Percentiles rank a stretch among this genome's conserved stretches.
These are phyloP conservation scores for Andrena camellia DNA, from an alignment of 2,888 invertebrate species.

Conservation along the genomic window DNA sequence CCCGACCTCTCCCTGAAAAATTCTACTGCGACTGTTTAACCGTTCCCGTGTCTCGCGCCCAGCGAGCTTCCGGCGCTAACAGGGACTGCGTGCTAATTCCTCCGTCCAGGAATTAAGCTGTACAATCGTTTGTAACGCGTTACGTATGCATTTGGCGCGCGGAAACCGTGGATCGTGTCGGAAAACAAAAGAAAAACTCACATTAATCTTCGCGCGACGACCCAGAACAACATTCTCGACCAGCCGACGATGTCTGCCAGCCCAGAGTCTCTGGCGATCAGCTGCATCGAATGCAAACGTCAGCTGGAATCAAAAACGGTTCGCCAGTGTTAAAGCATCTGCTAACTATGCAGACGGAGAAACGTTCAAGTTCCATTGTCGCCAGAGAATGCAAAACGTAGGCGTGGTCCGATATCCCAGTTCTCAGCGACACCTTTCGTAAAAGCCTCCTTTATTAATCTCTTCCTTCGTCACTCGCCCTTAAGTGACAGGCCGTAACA, in stretches of 20 bases:
- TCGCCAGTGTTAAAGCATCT: too few relatives aligned
- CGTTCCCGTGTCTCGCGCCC: not conserved
- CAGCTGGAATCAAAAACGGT: too few relatives aligned
- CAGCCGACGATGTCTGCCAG: constrained; percentile 24
- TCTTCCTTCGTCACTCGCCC: constrained; percentile 23
- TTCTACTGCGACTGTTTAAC: constrained; percentile 1
- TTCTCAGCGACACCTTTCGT: constrained; percentile 3
- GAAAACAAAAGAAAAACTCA: not conserved
- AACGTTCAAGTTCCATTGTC: constrained; percentile 9
- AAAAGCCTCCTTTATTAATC: constrained; percentile 37
- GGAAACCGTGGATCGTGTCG: not conserved
- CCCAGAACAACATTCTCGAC: constrained; percentile 15
- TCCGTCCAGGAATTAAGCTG: not conserved
- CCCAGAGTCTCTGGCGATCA: constrained; percentile 1
- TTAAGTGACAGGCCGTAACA: constrained; percentile 35
- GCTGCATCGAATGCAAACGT: too few relatives aligned
- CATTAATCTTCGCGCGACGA: constrained; percentile 51
- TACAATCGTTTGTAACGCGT: not conserved
- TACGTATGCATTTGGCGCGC: not conserved
- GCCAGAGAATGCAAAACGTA: not conserved
- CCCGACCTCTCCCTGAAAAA: not conserved
- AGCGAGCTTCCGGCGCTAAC: not conserved
- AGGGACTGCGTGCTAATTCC: not conserved
- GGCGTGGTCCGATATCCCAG: constrained; percentile 2
- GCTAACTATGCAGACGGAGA: not conserved